phyloP scores from a whole-genome alignment of 2,888 invertebrate genomes.

The Morpho achilles region DNA sequence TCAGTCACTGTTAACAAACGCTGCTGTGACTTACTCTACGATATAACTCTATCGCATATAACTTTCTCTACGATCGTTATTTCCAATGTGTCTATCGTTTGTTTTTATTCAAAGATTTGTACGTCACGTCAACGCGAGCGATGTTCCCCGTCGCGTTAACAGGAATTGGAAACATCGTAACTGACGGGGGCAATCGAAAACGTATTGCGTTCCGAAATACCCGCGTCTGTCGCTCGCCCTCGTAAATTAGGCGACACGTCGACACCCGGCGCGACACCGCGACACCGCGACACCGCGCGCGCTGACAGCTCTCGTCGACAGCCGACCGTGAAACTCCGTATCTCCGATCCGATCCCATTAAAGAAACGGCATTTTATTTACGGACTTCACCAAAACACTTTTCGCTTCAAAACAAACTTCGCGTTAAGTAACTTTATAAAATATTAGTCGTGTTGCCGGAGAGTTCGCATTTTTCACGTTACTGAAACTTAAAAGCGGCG shows the following conservation, averaged over 20 bases:
- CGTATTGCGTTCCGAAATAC: constrained; percentile 35
- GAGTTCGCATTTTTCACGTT: constrained; percentile 7
- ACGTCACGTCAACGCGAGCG: too few relatives aligned
- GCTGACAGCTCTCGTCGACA: constrained; percentile 42
- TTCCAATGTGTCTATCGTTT: too few relatives aligned
- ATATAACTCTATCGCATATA: too few relatives aligned
- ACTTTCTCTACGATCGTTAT: too few relatives aligned
- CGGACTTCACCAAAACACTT: constrained; percentile 1
- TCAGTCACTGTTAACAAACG: too few relatives aligned
- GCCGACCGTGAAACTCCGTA: constrained; percentile 21
- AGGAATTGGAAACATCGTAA: constrained; percentile 6
- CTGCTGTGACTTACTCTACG: too few relatives aligned
- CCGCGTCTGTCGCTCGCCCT: constrained; percentile 26
- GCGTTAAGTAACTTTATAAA: constrained; percentile 2
- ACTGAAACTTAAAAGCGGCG: constrained; percentile 7
- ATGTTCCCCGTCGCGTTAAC: too few relatives aligned
- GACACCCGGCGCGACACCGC: constrained; percentile 34
- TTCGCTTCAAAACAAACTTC: constrained; percentile 1
- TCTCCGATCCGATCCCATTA: background rate
- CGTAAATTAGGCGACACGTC: constrained; percentile 40
- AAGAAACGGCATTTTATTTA: constrained; percentile 4
- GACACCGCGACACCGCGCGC: constrained; percentile 37
- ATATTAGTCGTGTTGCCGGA: constrained; percentile 10
- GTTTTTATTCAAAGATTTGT: background rate
- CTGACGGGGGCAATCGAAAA: constrained; percentile 27